Conservation (phyloP, 2,113 vertebrate genomes). For the Pantherophis guttatus region DNA sequence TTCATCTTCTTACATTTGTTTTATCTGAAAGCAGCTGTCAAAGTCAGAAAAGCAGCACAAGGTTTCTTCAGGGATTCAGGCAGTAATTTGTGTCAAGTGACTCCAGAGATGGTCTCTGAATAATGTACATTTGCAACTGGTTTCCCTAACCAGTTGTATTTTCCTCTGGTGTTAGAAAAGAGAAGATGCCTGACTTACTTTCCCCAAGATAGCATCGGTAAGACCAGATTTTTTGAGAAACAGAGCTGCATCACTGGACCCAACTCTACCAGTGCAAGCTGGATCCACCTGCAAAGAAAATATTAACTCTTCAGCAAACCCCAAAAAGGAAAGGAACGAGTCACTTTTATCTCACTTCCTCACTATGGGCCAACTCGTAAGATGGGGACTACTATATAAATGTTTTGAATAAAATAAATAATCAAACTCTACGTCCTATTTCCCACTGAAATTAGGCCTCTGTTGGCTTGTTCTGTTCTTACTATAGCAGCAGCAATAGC, state of each 20-base stretch:
- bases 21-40: not conserved
- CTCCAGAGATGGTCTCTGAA: not conserved
- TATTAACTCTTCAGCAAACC: not conserved
- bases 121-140: not conserved
- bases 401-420: not conserved
- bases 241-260: constrained; percentile 89
- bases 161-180: not conserved
- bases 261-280: constrained; percentile 85
- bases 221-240: constrained; percentile 96
- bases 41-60: not conserved
- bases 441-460: not conserved
- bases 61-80: not conserved
- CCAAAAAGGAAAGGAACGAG: not conserved
- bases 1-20: not conserved
- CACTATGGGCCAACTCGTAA: not conserved
- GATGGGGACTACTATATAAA: not conserved
- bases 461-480: too few species aligned
- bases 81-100: not conserved
- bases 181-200: constrained; percentile 71
- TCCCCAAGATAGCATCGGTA: constrained; percentile 87
- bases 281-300: constrained; percentile 85
- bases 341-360: not conserved
- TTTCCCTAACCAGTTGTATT: not conserved
- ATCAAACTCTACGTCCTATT: not conserved
- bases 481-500: not conserved